Base-by-base conservation (phyloP, 64 coral and sea anemone genomes). In the Astreopora myriophthalma region DNA sequence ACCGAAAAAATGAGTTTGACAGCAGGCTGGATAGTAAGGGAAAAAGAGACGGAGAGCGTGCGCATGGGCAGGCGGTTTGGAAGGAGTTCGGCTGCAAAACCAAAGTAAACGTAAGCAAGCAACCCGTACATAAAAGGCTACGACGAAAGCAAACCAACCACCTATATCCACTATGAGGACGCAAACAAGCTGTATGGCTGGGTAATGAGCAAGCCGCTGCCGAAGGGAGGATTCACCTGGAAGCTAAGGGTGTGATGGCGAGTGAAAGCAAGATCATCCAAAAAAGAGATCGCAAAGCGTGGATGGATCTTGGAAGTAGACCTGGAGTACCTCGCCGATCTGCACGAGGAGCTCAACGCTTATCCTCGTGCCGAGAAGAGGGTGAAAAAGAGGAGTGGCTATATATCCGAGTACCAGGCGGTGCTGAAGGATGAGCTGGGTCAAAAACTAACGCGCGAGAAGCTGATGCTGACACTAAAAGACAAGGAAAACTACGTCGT, bases 111-210 rank as follows among this genome's bases (percentile, higher is more conserved):
- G 13, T 61, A 83, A 23, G 79, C 79, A 20, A 83, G 61, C 39
- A 79, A 79, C 75, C 75, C 75, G 22, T 40, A 42, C 14, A 7
- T 79, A 17, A 11, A 40, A 20, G 40, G 57, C 5, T 83, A 83
- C 49, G 24, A 51, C 2, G 35, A 35, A 7, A 20, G 25, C 9
- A 8, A 30, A 83, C 42, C 40, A 23, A 51, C 11, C 0, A 83
- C 22, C 2, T 83, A 57, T 23, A 57, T 61, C 20, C 19, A 25
- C 7, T 79, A 79, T 49, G 23, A 46, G 5, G 75, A 79, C 23
- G 17, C 39, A 20, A 83, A 83, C 49, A 83, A 83, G 33, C 34
- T 83, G 19, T 83, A 83, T 63, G 79, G 79, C 8, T 3, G 10
- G 8, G 75, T 1, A 16, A 79, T 79, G 75, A 16, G 75, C 48